Evolutionary conservation across 2,113 vertebrate species (phyloP).

Genomic region (Gobius niger): DNA sequence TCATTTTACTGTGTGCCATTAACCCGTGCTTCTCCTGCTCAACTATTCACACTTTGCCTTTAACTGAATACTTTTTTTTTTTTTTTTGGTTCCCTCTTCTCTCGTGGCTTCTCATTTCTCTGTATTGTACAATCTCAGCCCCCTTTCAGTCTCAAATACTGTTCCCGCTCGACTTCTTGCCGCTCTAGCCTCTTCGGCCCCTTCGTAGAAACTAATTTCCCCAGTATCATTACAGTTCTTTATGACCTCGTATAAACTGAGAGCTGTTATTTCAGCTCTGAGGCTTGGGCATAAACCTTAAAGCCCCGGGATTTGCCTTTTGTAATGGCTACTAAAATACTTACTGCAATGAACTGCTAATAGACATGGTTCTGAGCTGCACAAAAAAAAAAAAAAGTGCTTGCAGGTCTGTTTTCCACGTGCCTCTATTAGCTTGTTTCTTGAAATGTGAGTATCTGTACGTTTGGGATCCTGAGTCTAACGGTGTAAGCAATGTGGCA

Average conservation of each 20-base stretch:
- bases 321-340: slow-evolving; percentile 70
- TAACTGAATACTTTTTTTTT: slow-evolving; percentile 2
- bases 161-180: slow-evolving; percentile 20
- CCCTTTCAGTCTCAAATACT: not conserved
- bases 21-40: slow-evolving; percentile 40
- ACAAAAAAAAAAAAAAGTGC: slow-evolving; percentile 52
- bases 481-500: slow-evolving; percentile 10
- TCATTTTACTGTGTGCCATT: slow-evolving; percentile 64
- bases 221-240: slow-evolving; percentile 73
- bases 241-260: slow-evolving; percentile 75
- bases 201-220: slow-evolving; percentile 68
- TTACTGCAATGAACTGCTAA: slow-evolving; percentile 62
- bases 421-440: slow-evolving; percentile 39
- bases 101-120: slow-evolving; percentile 3
- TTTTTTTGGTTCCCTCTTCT: slow-evolving; percentile 8
- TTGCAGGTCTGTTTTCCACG: slow-evolving; percentile 64
- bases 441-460: slow-evolving; percentile 33
- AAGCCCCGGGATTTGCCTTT: slow-evolving; percentile 65
- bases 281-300: slow-evolving; percentile 66
- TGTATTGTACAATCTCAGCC: not conserved
- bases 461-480: slow-evolving; percentile 24
- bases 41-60: slow-evolving; percentile 12
- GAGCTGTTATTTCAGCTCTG: slow-evolving; percentile 69
- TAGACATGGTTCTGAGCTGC: slow-evolving; percentile 49
- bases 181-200: slow-evolving; percentile 35